phyloP scores from a whole-genome alignment of 23 tunicate species.

The Botrylloides violaceus region DNA sequence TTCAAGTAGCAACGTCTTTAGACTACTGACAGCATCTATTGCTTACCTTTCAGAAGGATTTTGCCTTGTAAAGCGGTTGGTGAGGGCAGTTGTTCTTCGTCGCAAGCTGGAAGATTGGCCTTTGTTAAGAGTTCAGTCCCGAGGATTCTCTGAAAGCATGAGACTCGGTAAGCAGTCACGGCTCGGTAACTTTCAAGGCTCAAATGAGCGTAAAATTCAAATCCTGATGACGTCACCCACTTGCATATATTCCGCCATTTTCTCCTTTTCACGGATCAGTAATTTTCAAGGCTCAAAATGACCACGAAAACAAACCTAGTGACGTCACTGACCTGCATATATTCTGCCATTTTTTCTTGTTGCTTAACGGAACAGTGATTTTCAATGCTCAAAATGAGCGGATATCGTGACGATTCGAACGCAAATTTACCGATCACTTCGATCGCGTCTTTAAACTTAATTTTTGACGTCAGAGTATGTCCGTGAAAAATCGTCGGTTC shows the following conservation, averaged over 20 bases:
- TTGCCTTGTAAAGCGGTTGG: constrained; percentile 71
- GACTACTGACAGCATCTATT: too few relatives aligned
- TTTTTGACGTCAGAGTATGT: constrained; percentile 44
- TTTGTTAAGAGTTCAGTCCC: constrained; percentile 65
- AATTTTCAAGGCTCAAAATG: neutral
- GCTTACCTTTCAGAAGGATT: constrained; percentile 76
- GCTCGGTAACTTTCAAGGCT: too few relatives aligned
- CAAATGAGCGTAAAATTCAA: too few relatives aligned
- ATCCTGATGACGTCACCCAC: too few relatives aligned
- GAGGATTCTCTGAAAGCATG: constrained; percentile 69
- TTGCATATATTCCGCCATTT: too few relatives aligned
- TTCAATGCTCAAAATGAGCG: constrained; percentile 80
- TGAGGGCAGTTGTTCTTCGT: constrained; percentile 45
- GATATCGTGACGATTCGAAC: constrained; percentile 66
- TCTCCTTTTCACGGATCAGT: too few relatives aligned
- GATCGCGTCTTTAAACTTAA: constrained; percentile 57
- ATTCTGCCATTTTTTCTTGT: constrained; percentile 86
- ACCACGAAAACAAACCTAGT: neutral
- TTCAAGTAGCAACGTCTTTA: too few relatives aligned
- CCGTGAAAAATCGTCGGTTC: constrained; percentile 87
- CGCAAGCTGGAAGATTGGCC: constrained; percentile 12
- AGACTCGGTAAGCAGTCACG: too few relatives aligned
- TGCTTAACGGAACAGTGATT: constrained; percentile 80
- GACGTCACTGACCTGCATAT: constrained; percentile 45
- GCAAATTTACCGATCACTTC: constrained; percentile 79